phyloP scores from a whole-genome alignment of 1,140 invertebrate genomes.

The Drosophila willistoni region DNA sequence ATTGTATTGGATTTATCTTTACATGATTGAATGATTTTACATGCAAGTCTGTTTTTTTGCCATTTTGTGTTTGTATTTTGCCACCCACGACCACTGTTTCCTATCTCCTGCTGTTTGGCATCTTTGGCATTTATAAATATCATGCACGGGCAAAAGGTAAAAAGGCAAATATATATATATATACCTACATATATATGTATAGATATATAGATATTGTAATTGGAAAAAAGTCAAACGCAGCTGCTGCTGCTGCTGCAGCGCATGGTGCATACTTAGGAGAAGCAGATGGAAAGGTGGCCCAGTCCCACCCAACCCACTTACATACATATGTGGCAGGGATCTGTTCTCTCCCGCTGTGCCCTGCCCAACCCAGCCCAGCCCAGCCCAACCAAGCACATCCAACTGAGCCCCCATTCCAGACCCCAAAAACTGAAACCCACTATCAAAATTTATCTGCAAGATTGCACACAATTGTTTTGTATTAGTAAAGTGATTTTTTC shows the following conservation, averaged over 20 bases:
- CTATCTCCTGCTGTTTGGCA: slow-evolving; percentile 10
- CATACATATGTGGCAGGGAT: slow-evolving; percentile 1
- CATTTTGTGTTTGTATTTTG: too few relatives aligned
- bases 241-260: slow-evolving; percentile 49
- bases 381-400: slow-evolving; percentile 1
- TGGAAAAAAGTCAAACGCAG: slow-evolving; percentile 72
- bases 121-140: slow-evolving; percentile 77
- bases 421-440: slow-evolving; percentile 16
- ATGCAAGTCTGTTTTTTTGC: background rate
- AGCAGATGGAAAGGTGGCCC: background rate
- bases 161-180: slow-evolving; percentile 58
- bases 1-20: background rate
- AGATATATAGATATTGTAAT: slow-evolving; percentile 73
- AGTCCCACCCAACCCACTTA: background rate
- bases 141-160: slow-evolving; percentile 66
- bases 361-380: background rate
- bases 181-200: slow-evolving; percentile 16
- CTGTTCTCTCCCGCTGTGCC: slow-evolving; percentile 14
- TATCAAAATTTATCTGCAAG: slow-evolving; percentile 67
- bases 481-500: slow-evolving; percentile 60
- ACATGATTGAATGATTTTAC: background rate
- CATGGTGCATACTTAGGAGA: slow-evolving; percentile 22
- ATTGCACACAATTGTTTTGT: slow-evolving; percentile 81
- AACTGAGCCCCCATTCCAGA: too few relatives aligned
- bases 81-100: slow-evolving; percentile 39